Evolutionary conservation across 2,113 vertebrate genomes (phyloP), one percentile per base, ranked within the genome.

Genomic region (Podarcis muralis): DNA sequence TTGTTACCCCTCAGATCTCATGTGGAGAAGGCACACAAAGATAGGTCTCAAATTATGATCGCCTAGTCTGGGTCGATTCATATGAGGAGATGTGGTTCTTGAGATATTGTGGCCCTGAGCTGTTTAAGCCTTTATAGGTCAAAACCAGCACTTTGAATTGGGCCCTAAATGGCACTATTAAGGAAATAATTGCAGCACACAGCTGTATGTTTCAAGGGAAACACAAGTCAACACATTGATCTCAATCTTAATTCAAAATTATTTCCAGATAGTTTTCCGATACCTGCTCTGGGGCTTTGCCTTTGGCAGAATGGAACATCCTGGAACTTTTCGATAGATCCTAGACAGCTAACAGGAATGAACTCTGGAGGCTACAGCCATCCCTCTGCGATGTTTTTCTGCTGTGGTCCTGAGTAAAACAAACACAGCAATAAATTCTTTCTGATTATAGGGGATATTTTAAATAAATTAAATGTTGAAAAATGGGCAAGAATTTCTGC

Each of bases 401-500:
- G 48, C 48, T 81, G 32, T 75, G 35, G 5, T 80, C 82, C 16
- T 85, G 85, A 75, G 27, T 85, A 81, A 90, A 93, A 85, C 12
- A 93, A 94, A 89, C 85, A 77, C 93, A 25, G 1, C 68, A 53
- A 74, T 90, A 53, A 16, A 83, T 43, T 84, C 22, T 80, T 37
- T 85, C 59, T 80, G 68, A 84, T 81, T 27, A 87, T 30, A 40
- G 27, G 32, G 69, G 30, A 16, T 81, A 43, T 32, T 88, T 91
- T 75, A 91, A 92, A 90, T 90, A 87, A 48, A 74, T 91, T 83
- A 88, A 72, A 92, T 90, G 87, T 4, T 59, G 32, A 85, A 79
- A 66, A 90, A 91, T 72, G 76, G 23, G 83, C 30, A 78, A 30
- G 35, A 92, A 32, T 81, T 91, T 90, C 32, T 90, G 30, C 37